These are phyloP conservation scores for Hydrochoerus hydrochaeris DNA, from an alignment of 2,113 vertebrate species.

Conservation along the genomic window DNA sequence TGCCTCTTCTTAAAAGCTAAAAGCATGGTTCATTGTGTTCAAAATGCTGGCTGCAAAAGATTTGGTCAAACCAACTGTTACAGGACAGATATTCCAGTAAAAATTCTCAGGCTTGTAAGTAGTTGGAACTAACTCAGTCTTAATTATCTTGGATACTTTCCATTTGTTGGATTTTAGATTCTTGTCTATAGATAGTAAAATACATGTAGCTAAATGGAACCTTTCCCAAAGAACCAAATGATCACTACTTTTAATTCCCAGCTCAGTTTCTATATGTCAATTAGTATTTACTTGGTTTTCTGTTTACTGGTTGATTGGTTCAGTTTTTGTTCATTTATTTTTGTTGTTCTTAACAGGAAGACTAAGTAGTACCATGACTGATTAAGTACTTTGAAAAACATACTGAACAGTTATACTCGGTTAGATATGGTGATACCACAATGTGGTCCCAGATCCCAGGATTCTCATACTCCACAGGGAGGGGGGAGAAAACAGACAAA, in stretches of 20 bases:
- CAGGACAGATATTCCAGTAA: background rate
- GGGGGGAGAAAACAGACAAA: background rate
- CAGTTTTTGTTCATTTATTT: background rate
- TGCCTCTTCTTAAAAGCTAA: background rate
- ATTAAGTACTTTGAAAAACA: background rate
- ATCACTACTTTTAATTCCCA: background rate
- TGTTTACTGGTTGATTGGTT: background rate
- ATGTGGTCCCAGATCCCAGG: background rate
- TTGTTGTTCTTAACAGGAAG: background rate
- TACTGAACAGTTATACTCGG: background rate
- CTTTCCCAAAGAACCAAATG: background rate
- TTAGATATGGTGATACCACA: background rate
- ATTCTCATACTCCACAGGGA: background rate
- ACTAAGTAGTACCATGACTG: background rate
- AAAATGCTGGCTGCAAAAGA: background rate
- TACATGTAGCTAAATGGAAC: background rate
- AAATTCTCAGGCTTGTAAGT: background rate
- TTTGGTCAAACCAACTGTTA: background rate
- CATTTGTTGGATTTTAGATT: conserved; percentile 13
- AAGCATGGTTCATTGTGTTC: background rate
- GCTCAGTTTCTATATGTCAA: background rate
- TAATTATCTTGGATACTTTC: background rate
- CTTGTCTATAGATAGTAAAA: background rate
- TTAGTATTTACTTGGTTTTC: background rate
- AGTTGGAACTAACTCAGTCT: background rate